phyloP scores from a whole-genome alignment of 2,797 vertebrate species.

The Hydrophis major region DNA sequence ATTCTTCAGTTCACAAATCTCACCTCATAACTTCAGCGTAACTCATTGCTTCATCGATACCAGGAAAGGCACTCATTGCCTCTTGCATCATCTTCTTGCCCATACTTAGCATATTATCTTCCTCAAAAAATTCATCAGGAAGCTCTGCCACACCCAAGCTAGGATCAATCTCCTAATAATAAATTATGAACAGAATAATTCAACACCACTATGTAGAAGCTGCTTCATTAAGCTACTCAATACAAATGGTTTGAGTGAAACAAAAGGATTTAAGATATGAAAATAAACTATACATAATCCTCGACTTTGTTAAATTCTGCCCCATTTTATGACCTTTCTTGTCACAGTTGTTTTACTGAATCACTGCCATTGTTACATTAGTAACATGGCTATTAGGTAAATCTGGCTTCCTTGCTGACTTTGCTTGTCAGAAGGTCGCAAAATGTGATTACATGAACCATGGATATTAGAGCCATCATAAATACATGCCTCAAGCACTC shows the following conservation, averaged over 20 bases:
- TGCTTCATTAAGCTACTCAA: neutral
- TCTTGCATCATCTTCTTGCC: constrained; percentile 99
- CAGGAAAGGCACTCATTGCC: constrained; percentile 94
- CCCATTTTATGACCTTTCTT: neutral
- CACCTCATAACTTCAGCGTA: constrained; percentile 95
- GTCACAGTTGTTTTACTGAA: neutral
- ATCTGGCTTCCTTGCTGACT: neutral
- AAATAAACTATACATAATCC: neutral
- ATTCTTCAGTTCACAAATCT: neutral
- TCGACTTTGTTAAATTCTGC: neutral
- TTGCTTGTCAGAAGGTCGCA: neutral
- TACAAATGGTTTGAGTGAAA: neutral
- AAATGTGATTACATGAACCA: neutral
- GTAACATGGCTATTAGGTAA: neutral
- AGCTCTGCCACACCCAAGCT: constrained; percentile 92
- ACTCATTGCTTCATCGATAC: constrained; percentile 95
- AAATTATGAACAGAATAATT: neutral
- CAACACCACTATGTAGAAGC: neutral
- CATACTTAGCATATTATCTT: constrained; percentile 96
- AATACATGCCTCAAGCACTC: neutral
- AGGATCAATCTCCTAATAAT: constrained; percentile 88
- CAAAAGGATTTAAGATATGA: neutral
- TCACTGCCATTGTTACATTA: neutral
- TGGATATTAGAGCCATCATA: neutral
- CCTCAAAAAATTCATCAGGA: constrained; percentile 94